Base-by-base conservation (phyloP, 2,113 vertebrate genomes). In the Lonchura striata region DNA sequence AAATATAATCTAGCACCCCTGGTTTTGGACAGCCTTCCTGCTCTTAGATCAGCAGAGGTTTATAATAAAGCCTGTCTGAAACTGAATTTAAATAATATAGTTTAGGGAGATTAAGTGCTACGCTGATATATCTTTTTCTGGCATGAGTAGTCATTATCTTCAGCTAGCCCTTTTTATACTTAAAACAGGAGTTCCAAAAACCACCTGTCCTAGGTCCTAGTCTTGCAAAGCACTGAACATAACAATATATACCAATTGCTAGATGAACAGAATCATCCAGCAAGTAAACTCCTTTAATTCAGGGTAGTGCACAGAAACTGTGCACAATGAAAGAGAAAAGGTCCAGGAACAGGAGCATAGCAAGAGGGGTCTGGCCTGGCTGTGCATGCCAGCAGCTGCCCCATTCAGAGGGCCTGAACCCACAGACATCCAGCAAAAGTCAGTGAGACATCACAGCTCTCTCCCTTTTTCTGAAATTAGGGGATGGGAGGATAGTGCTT, bases 221-320 rank as follows among this genome's bases (percentile, higher is more conserved):
- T 41, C 54, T 72, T 77, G 23, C 46, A 65, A 81, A 47, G 7
- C 28, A 24, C 18, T 35, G 13, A 41, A 13, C 11, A 5, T 9
- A 81, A 9, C 0, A 8, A 25, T 10, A 25, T 1, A 1, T 11
- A 37, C 7, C 8, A 37, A 5, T 35, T 63, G 39, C 12, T 39
- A 47, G 35, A 31, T 53, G 57, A 63, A 28, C 25, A 27, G 65
- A 63, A 44, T 66, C 30, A 20, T 20, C 10, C 47, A 13, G 8
- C 31, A 21, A 19, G 6, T 35, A 56, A 21, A 22, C 3, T 13
- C 50, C 39, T 94, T 88, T 61, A 19, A 23, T 33, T 16, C 1
- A 4, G 31, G 16, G 13, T 33, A 39, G 25, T 2, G 41, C 28
- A 31, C 13, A 49, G 61, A 85, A 78, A 10, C 3, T 6, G 9